Evolutionary conservation across 2,888 invertebrate genomes (phyloP).

Genomic region (Odontocerum albicorne): DNA sequence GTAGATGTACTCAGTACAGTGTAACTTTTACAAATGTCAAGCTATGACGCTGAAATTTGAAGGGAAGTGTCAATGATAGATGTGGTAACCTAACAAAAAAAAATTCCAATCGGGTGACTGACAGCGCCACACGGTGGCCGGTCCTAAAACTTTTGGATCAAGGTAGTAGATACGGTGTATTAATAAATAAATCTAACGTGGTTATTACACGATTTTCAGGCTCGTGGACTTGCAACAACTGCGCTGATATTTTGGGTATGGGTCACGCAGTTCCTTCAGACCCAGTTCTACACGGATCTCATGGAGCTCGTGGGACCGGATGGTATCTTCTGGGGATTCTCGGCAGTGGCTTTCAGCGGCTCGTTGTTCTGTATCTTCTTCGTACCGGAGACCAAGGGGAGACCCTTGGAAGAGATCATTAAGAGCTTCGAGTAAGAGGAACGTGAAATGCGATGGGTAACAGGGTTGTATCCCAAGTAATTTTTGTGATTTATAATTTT

Average conservation of each 20-base stretch:
- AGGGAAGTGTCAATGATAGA: no score
- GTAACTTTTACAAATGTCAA: no score
- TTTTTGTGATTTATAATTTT: no score
- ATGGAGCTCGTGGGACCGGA: constrained; percentile 43
- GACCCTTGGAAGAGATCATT: constrained; percentile 45
- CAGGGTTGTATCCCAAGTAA: no score
- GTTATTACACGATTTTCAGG: constrained; percentile 41
- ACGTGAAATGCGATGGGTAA: no score
- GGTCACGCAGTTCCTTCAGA: constrained; percentile 42
- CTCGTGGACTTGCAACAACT: constrained; percentile 46
- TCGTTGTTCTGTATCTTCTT: constrained; percentile 42
- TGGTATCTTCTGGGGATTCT: constrained; percentile 45
- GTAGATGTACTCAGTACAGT: no score
- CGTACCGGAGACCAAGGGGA: constrained; percentile 51
- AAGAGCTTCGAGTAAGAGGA: neutral
- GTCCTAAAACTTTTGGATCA: no score
- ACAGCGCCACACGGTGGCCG: no score
- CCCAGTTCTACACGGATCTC: constrained; percentile 9
- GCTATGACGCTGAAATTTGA: no score
- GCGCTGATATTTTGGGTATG: constrained; percentile 47
- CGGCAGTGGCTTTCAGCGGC: constrained; percentile 43
- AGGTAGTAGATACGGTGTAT: neutral
- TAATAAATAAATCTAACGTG: neutral
- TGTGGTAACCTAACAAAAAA: no score
- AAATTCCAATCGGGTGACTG: no score